Evolutionary conservation across 2,888 invertebrate species (phyloP), one percentile per base, ranked within the genome.

Genomic region (Bembecia ichneumoniformis): DNA sequence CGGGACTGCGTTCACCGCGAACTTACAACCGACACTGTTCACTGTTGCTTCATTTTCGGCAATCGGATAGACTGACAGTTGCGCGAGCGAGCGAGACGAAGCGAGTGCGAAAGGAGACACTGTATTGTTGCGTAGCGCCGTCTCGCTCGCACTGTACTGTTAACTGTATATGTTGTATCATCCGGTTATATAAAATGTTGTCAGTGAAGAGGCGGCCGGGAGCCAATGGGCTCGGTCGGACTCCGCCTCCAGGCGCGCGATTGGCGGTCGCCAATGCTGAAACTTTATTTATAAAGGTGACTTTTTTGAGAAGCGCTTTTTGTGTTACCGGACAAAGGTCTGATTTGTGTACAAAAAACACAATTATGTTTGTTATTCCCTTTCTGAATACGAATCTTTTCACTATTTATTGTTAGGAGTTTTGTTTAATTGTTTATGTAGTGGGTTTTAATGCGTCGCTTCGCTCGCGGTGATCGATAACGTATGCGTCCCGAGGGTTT

Each of bases 91-190:
- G 63, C 52, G 74, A 59, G 80, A 78, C 66, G 66, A 71, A 55
- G 58, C 58, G 66, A 72, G 73, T 66, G 69, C 71, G 77, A 74
- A 76, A 74, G 76, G 81, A 79, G 75, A 84, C 83, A 83, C 82
- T 82, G 82, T 83, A 74, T 77, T 69, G 65, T 68, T 67, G 64
- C 54, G 55, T 75, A 70, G 58, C 71, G 58, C 68, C 64, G 57
- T 84, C 86, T 62, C 76, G 57, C 65, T 84, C 79, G 40, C 71
- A 54, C 82, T 70, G 67, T 67, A 81, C 66, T 81, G 78, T 78
- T 82, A 82, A 86, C 84, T 86, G 86, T 86, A 86, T 83, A 84
- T 84, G 82, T 83, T 86, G 87, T 87, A 87, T 86, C 87, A 83
- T 77, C 76, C 76, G 78, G 83, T 82, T 86, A 86, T 86, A 84